Conservation (phyloP, 2,888 invertebrate genomes). For the Colletes collaris region DNA sequence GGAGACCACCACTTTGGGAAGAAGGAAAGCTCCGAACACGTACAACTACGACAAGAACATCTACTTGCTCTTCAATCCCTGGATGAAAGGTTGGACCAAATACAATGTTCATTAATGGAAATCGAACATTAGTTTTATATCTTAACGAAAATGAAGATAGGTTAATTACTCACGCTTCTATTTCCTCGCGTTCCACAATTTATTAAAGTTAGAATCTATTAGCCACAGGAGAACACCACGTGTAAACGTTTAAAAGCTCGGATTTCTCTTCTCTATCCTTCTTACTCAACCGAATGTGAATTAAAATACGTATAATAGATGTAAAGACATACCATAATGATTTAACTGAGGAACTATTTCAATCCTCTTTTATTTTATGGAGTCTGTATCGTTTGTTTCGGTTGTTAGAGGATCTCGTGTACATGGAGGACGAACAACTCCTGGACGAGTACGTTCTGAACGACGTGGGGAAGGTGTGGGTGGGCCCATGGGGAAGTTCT, state of each 20-base stretch:
- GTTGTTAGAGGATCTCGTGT: slow-evolving; percentile 89
- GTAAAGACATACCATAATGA: too few species aligned
- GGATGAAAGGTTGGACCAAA: slow-evolving; percentile 87
- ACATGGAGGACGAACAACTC: slow-evolving; percentile 88
- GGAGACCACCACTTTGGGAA: slow-evolving; percentile 84
- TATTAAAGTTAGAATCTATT: too few species aligned
- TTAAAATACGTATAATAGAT: too few species aligned
- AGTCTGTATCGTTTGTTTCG: background rate
- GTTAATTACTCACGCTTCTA: too few species aligned
- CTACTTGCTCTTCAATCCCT: slow-evolving; percentile 92
- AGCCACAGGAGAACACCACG: too few species aligned
- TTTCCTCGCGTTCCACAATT: too few species aligned
- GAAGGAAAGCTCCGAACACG: slow-evolving; percentile 79
- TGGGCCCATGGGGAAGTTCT: slow-evolving; percentile 89
- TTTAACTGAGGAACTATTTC: too few species aligned
- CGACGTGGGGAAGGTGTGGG: slow-evolving; percentile 94
- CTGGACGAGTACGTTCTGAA: slow-evolving; percentile 91
- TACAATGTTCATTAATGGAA: background rate
- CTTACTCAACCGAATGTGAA: too few species aligned
- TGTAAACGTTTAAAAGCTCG: too few species aligned
- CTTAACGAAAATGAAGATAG: background rate
- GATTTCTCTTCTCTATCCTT: too few species aligned
- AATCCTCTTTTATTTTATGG: background rate
- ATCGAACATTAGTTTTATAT: background rate
- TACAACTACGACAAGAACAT: slow-evolving; percentile 88